Percentiles rank a stretch among this genome's conserved stretches.
phyloP scores from a whole-genome alignment of 2,113 vertebrate genomes.

The Oryzias woworae region DNA sequence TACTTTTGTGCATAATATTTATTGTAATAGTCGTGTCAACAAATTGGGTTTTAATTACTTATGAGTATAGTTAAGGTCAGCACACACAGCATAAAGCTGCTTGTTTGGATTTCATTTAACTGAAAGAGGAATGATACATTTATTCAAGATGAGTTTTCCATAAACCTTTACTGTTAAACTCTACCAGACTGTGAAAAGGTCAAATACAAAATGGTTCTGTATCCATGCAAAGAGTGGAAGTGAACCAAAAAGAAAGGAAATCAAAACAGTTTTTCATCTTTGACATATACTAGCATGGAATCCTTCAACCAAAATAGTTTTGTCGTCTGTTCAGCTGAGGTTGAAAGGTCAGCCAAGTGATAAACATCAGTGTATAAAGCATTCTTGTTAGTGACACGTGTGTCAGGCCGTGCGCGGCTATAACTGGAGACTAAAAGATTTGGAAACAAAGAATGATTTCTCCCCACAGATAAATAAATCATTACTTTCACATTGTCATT shows the following conservation, averaged over 20 bases:
- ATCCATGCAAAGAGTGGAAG: constrained; percentile 31
- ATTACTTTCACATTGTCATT: constrained; percentile 37
- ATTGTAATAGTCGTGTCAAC: constrained; percentile 4
- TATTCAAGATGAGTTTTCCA: constrained; percentile 33
- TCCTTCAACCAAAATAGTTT: constrained; percentile 16
- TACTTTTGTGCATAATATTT: not conserved
- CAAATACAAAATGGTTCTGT: constrained; percentile 30
- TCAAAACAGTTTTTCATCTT: constrained; percentile 35
- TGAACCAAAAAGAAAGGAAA: constrained; percentile 41
- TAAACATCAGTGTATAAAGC: not conserved
- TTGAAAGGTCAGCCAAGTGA: constrained; percentile 45
- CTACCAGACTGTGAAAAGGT: constrained; percentile 49
- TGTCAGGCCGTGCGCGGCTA: not conserved
- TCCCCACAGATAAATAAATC: constrained; percentile 27
- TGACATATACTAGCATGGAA: constrained; percentile 34
- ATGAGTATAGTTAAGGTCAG: not conserved
- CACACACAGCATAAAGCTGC: constrained; percentile 1
- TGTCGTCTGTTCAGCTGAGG: constrained; percentile 22
- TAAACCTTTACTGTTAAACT: constrained; percentile 45
- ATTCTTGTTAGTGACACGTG: constrained; percentile 7
- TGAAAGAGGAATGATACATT: constrained; percentile 1
- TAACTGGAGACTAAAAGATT: constrained; percentile 32
- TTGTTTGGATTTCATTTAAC: constrained; percentile 20
- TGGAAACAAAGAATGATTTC: constrained; percentile 16
- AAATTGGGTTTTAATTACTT: constrained; percentile 32